Percentiles rank a stretch among this genome's conserved stretches.
phyloP scores from a whole-genome alignment of 2,797 vertebrate species.

The Tangara arthus region DNA sequence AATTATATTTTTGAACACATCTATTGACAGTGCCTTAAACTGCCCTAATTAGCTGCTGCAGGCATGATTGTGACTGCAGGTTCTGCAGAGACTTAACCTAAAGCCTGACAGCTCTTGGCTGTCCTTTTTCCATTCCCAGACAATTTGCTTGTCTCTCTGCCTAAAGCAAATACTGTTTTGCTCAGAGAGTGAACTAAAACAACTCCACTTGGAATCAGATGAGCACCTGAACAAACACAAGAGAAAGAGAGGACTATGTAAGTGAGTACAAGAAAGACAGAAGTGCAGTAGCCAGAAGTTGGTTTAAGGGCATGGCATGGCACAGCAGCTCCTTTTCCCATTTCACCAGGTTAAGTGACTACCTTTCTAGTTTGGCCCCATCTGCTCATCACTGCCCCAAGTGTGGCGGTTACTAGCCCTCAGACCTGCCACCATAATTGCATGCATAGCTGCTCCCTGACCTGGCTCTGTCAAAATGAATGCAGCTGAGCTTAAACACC shows the following conservation, averaged over 20 bases:
- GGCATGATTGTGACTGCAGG: not conserved
- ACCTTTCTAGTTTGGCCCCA: slow-evolving; percentile 4
- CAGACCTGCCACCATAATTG: slow-evolving; percentile 39
- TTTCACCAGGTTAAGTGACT: slow-evolving; percentile 40
- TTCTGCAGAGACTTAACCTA: not conserved
- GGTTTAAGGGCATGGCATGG: not conserved
- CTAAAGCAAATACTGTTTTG: not conserved
- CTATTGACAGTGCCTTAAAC: not conserved
- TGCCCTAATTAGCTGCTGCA: not conserved
- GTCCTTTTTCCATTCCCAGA: not conserved
- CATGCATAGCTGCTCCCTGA: slow-evolving; percentile 52
- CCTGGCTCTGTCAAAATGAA: slow-evolving; percentile 62
- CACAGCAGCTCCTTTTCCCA: not conserved
- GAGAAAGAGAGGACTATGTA: not conserved
- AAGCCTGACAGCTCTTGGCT: not conserved
- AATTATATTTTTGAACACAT: not conserved
- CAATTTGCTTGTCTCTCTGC: not conserved
- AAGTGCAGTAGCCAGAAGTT: not conserved
- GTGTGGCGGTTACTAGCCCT: not conserved
- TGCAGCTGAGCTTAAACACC: slow-evolving; percentile 63
- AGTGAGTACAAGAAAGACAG: not conserved
- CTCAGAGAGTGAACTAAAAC: not conserved
- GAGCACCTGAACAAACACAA: not conserved
- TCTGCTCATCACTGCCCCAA: slow-evolving; percentile 49
- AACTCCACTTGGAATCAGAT: not conserved